A percentile compares a stretch with the other conserved stretches of the same genome.
Evolutionary conservation across 2,113 vertebrate species (phyloP).

Genomic region (Pontoporia blainvillei): DNA sequence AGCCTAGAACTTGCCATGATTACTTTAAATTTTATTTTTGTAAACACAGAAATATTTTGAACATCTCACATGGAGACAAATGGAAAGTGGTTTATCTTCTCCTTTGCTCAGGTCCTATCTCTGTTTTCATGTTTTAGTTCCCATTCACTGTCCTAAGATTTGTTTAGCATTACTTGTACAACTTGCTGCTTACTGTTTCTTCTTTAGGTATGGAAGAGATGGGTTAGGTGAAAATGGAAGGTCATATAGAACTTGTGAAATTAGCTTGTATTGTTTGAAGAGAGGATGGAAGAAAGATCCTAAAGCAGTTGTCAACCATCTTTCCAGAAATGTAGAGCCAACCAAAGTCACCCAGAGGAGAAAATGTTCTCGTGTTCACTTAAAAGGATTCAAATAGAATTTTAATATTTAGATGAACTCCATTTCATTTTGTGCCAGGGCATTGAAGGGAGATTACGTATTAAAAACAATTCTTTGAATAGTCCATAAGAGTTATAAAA

Average conservation of each 20-base stretch:
- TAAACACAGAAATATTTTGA: conserved; percentile 27
- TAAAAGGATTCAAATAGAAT: conserved; percentile 2
- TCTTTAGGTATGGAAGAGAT: neutral
- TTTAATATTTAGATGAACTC: conserved; percentile 17
- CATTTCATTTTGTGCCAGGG: neutral
- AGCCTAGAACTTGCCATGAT: neutral
- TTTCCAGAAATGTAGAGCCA: conserved; percentile 1
- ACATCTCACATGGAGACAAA: neutral
- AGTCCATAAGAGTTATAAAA: neutral
- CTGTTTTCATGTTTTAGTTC: neutral
- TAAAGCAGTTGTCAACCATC: neutral
- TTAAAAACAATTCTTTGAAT: conserved; percentile 16
- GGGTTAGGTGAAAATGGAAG: neutral
- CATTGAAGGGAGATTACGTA: neutral
- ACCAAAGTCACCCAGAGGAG: neutral
- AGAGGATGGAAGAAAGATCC: neutral
- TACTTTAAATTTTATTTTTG: conserved; percentile 13
- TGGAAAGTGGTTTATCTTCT: conserved; percentile 5
- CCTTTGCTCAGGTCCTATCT: neutral
- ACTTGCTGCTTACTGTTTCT: neutral
- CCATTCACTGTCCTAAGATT: neutral
- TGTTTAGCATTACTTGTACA: neutral
- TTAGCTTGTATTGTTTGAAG: neutral
- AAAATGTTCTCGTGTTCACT: neutral
- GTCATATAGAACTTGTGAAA: neutral